A percentile compares a stretch with the other conserved stretches of the same genome.
phyloP scores from a whole-genome alignment of 2,797 vertebrate species.

The Pachyuromys duprasi region DNA sequence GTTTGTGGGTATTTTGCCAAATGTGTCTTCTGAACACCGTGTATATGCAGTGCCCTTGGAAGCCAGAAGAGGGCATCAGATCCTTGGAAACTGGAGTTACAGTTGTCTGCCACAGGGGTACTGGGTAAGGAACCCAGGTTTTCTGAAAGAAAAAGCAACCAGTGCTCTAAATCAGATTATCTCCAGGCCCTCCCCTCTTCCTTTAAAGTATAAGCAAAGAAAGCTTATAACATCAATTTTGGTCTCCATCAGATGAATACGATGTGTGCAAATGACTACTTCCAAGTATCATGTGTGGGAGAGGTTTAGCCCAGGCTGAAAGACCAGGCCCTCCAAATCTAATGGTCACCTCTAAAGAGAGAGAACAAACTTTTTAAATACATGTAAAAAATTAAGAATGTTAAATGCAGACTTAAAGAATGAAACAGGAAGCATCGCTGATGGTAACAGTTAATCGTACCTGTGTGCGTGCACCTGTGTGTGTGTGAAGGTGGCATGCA shows the following conservation, averaged over 20 bases:
- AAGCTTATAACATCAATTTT: neutral
- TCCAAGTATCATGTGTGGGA: neutral
- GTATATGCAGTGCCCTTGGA: neutral
- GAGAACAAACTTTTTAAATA: slow-evolving; percentile 29
- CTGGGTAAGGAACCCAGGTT: neutral
- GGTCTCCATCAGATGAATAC: neutral
- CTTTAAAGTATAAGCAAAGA: neutral
- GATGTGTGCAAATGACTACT: neutral
- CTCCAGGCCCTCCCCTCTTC: neutral
- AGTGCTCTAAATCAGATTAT: neutral
- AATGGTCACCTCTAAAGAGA: neutral
- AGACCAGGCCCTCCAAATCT: neutral
- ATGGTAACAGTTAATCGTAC: neutral
- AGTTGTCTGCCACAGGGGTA: neutral
- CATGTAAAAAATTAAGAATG: slow-evolving; percentile 15
- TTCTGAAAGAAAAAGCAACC: neutral
- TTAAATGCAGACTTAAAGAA: neutral
- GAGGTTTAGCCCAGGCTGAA: neutral
- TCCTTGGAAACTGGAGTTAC: neutral
- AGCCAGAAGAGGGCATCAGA: neutral
- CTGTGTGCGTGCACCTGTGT: too few species aligned
- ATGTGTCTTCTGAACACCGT: neutral
- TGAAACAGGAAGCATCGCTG: neutral
- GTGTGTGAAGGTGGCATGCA: neutral
- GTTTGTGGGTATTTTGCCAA: neutral